Conservation (phyloP, 2,888 invertebrate genomes). For the Polyommatus icarus region DNA sequence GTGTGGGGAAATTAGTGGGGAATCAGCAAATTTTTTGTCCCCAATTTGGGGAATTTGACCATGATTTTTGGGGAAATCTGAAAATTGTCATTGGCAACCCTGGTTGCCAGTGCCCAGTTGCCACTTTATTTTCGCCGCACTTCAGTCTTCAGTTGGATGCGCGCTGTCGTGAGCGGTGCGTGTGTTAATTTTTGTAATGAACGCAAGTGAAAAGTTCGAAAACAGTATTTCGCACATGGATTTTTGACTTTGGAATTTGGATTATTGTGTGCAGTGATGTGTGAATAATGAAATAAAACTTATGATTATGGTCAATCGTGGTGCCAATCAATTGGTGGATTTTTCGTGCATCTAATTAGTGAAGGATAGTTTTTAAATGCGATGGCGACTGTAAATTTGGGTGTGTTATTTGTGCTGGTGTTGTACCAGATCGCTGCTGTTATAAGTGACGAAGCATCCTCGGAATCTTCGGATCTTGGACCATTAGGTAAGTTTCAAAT, state of each 20-base stretch:
- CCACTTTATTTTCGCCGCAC: constrained; percentile 27
- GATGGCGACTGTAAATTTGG: constrained; percentile 72
- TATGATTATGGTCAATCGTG: constrained; percentile 55
- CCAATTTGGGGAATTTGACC: too few relatives aligned
- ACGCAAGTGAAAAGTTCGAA: constrained; percentile 45
- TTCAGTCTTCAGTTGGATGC: constrained; percentile 40
- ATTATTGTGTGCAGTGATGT: constrained; percentile 2
- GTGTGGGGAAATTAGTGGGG: too few relatives aligned
- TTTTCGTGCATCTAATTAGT: constrained; percentile 55
- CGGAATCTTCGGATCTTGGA: constrained; percentile 67
- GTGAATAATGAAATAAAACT: constrained; percentile 41
- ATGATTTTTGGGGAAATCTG: too few relatives aligned
- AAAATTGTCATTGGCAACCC: too few relatives aligned
- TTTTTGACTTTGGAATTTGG: not conserved
- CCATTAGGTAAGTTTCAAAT: constrained; percentile 55
- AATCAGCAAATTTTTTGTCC: too few relatives aligned
- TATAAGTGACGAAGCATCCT: constrained; percentile 63
- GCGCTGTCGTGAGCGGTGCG: constrained; percentile 27
- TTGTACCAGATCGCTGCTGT: constrained; percentile 64
- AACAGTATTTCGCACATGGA: constrained; percentile 36
- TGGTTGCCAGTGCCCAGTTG: too few relatives aligned
- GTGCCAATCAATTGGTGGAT: constrained; percentile 56
- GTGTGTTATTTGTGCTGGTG: constrained; percentile 67
- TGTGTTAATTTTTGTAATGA: constrained; percentile 33
- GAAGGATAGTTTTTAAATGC: constrained; percentile 58